Conservation (phyloP, 2,888 invertebrate genomes). For the Cheilosia scutellata region DNA sequence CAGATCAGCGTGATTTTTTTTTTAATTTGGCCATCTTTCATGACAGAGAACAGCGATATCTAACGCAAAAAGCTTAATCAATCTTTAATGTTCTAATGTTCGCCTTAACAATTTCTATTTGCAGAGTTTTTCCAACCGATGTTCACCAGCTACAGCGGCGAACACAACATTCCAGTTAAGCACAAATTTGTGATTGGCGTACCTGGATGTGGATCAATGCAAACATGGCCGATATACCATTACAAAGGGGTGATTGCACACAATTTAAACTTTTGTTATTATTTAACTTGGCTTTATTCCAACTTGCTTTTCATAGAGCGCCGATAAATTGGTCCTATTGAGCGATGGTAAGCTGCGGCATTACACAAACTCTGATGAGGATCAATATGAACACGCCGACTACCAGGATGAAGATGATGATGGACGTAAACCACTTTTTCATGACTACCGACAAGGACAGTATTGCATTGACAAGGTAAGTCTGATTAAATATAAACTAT, state of each 20-base stretch:
- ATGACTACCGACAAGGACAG: constrained; percentile 90
- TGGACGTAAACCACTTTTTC: constrained; percentile 85
- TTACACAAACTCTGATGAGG: constrained; percentile 86
- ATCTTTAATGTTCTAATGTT: too few species aligned
- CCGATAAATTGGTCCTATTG: constrained; percentile 86
- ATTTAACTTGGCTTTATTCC: too few species aligned
- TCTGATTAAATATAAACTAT: background rate
- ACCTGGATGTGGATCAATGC: constrained; percentile 89
- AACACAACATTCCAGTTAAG: constrained; percentile 85
- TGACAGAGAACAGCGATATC: too few species aligned
- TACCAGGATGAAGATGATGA: constrained; percentile 84
- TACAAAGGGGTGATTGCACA: constrained; percentile 80
- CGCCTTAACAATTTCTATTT: constrained; percentile 25
- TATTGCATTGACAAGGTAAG: constrained; percentile 92
- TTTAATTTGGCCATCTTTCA: too few species aligned
- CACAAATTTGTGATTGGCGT: constrained; percentile 87
- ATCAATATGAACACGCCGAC: constrained; percentile 79
- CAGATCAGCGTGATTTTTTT: too few species aligned
- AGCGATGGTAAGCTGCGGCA: constrained; percentile 90
- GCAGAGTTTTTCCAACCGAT: constrained; percentile 85
- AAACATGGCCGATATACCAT: constrained; percentile 89
- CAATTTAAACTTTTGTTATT: too few species aligned
- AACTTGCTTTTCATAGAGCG: constrained; percentile 81
- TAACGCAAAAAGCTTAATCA: too few species aligned
- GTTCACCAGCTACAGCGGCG: constrained; percentile 88